Evolutionary conservation across 2,113 vertebrate genomes (phyloP).

Genomic region (Pelusios castaneus): DNA sequence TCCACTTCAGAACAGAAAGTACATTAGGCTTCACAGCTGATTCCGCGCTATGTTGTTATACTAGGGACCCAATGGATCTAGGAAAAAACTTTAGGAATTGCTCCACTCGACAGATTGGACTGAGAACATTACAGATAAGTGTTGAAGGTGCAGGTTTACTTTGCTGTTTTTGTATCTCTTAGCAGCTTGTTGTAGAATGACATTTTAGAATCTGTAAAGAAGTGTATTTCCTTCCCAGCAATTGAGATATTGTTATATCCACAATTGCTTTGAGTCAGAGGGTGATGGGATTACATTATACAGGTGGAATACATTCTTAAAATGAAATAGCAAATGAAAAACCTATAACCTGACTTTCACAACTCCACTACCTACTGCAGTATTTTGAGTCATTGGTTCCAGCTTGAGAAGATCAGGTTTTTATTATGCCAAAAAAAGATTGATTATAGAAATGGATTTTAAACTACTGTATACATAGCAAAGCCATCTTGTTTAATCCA

Average conservation of each 20-base stretch:
- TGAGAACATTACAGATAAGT: background rate
- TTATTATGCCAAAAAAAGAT: background rate
- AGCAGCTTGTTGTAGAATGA: background rate
- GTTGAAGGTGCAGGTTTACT: background rate
- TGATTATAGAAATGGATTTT: slow-evolving; percentile 23
- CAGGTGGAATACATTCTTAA: background rate
- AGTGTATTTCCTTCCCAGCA: background rate
- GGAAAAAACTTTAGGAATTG: background rate
- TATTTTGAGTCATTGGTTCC: background rate
- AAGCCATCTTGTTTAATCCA: slow-evolving; percentile 12
- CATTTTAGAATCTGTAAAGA: background rate
- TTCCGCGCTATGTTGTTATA: background rate
- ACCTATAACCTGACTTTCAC: background rate
- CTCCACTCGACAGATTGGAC: background rate
- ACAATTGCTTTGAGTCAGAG: background rate
- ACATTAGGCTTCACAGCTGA: background rate
- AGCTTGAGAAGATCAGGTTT: background rate
- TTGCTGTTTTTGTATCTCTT: background rate
- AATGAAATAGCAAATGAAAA: background rate
- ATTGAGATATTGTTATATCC: background rate
- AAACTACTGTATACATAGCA: background rate
- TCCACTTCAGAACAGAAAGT: background rate
- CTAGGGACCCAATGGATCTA: background rate
- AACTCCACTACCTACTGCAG: background rate
- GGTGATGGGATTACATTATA: background rate